phyloP scores from a whole-genome alignment of 2,113 vertebrate genomes.

The Festucalex cinctus region DNA sequence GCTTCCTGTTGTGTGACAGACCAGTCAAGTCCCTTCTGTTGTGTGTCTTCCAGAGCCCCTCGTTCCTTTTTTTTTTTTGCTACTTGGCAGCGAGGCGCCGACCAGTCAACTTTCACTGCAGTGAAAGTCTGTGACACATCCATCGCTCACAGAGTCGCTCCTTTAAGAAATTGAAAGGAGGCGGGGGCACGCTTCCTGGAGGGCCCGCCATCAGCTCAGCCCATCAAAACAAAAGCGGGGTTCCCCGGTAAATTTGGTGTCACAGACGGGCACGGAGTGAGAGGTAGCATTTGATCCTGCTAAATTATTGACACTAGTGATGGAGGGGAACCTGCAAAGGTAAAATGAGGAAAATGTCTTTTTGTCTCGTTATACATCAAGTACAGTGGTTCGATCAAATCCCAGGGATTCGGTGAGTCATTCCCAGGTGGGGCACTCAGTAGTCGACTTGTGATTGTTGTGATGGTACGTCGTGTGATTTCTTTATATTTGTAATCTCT shows the following conservation, averaged over 20 bases:
- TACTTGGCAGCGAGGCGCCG: constrained; percentile 35
- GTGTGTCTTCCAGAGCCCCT: constrained; percentile 30
- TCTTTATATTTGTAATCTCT: too few species aligned
- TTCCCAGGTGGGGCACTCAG: too few species aligned
- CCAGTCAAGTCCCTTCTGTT: constrained; percentile 31
- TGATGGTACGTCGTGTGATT: too few species aligned
- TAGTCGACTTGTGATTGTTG: too few species aligned
- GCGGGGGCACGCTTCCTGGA: constrained; percentile 14
- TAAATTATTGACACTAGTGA: background rate
- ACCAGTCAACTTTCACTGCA: constrained; percentile 49
- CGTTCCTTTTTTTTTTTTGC: constrained; percentile 18
- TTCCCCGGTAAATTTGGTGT: background rate
- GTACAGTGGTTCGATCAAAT: too few species aligned
- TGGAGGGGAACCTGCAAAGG: background rate
- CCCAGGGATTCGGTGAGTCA: too few species aligned
- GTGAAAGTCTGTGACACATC: constrained; percentile 29
- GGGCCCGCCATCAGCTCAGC: constrained; percentile 17
- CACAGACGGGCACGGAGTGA: background rate
- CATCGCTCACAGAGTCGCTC: constrained; percentile 31
- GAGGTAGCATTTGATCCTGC: constrained; percentile 1
- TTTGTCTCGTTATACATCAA: background rate
- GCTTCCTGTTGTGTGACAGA: constrained; percentile 35
- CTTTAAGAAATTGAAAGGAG: constrained; percentile 21
- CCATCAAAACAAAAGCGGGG: constrained; percentile 28
- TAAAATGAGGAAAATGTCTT: background rate